Evolutionary conservation across 2,797 vertebrate genomes (phyloP).

Genomic region (Lacerta viridis): DNA sequence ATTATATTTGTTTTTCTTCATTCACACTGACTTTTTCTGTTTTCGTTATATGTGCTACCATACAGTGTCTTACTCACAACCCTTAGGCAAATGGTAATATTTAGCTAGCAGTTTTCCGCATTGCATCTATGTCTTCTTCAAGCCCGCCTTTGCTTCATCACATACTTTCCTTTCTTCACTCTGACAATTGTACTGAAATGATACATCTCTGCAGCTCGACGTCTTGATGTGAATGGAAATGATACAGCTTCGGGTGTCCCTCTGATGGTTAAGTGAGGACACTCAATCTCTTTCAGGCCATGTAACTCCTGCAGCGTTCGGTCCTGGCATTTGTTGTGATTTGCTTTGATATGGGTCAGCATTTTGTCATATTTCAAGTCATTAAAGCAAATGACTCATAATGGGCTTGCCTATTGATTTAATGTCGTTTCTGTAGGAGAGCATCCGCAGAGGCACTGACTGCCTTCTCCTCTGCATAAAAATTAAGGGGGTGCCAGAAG

Average conservation of each 20-base stretch:
- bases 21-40: constrained; percentile 28
- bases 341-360: neutral
- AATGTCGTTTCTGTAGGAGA: neutral
- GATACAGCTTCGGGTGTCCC: too few species aligned
- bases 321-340: neutral
- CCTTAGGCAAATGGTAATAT: constrained; percentile 13
- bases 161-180: neutral
- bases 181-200: neutral
- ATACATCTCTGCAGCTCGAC: neutral
- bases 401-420: constrained; percentile 25
- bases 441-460: neutral
- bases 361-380: constrained; percentile 1
- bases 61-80: neutral
- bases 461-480: constrained; percentile 13
- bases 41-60: neutral
- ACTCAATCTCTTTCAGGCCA: neutral
- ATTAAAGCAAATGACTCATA: constrained; percentile 28
- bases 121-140: neutral
- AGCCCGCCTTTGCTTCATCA: neutral
- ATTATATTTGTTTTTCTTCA: neutral
- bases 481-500: neutral
- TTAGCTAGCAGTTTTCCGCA: neutral
- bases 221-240: neutral
- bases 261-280: neutral
- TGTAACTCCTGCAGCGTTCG: neutral